phyloP scores from a whole-genome alignment of 2,888 invertebrate species.

The Drosophila acutilabella region DNA sequence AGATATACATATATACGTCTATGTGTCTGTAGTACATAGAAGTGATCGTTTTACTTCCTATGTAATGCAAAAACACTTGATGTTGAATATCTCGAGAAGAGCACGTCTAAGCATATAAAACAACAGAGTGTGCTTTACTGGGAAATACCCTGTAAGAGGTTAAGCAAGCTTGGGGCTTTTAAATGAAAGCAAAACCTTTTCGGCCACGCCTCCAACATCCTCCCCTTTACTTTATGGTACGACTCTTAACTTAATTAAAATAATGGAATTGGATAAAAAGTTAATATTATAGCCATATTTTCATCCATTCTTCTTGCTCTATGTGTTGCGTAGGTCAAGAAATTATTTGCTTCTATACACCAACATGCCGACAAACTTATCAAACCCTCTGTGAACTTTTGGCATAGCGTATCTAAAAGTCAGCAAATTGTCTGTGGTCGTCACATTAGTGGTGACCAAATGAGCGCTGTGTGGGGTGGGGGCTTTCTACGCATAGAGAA shows the following conservation, averaged over 20 bases:
- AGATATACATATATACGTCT: not conserved
- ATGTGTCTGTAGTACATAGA: not conserved
- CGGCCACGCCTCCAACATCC: too few relatives aligned
- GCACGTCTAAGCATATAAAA: conserved; percentile 35
- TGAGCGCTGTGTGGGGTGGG: not conserved
- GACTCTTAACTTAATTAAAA: too few relatives aligned
- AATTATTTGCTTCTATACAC: too few relatives aligned
- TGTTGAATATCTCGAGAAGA: conserved; percentile 14
- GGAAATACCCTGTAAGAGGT: not conserved
- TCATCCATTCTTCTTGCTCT: too few relatives aligned
- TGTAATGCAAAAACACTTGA: conserved; percentile 3
- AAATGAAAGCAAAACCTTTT: too few relatives aligned
- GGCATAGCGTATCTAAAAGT: not conserved
- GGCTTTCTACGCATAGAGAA: conserved; percentile 22
- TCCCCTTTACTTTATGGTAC: too few relatives aligned
- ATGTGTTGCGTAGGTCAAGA: too few relatives aligned
- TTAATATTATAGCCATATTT: too few relatives aligned
- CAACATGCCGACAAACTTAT: not conserved
- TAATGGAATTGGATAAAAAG: too few relatives aligned
- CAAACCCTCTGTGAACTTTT: not conserved
- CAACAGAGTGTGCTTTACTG: not conserved
- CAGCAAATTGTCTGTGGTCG: conserved; percentile 41
- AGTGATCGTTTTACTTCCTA: conserved; percentile 13
- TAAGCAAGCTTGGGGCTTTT: too few relatives aligned
- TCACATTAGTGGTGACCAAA: conserved; percentile 17